phyloP scores from a whole-genome alignment of 2,888 invertebrate species.

The Aspidapion aeneum region DNA sequence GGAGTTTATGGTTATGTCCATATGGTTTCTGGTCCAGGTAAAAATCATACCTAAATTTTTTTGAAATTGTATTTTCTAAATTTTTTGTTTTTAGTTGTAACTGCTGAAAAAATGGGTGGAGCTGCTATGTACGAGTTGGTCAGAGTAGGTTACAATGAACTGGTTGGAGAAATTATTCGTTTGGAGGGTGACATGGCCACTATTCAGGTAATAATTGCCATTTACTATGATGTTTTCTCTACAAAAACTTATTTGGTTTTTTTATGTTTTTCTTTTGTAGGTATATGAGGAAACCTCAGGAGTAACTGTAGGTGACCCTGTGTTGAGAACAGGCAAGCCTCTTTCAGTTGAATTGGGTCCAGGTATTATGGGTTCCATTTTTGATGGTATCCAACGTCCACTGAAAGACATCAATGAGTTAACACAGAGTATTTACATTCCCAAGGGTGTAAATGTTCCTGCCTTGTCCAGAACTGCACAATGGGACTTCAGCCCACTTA shows the following conservation, averaged over 20 bases:
- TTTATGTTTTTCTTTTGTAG: slow-evolving; percentile 44
- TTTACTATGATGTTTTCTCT: not conserved
- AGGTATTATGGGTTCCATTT: slow-evolving; percentile 98
- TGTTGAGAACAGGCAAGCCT: slow-evolving; percentile 97
- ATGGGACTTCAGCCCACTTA: slow-evolving; percentile 92
- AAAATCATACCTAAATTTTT: slow-evolving; percentile 30
- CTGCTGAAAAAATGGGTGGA: slow-evolving; percentile 98
- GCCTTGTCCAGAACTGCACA: slow-evolving; percentile 71
- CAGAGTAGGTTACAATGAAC: slow-evolving; percentile 94
- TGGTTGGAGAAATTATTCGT: slow-evolving; percentile 99
- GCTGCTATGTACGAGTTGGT: slow-evolving; percentile 99
- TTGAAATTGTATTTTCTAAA: not conserved
- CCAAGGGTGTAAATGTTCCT: slow-evolving; percentile 97
- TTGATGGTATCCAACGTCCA: slow-evolving; percentile 99
- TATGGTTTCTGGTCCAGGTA: slow-evolving; percentile 98
- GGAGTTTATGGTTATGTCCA: slow-evolving; percentile 90
- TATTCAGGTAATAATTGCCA: slow-evolving; percentile 77
- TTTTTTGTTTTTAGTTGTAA: slow-evolving; percentile 98
- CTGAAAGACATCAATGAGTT: slow-evolving; percentile 93
- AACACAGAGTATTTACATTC: slow-evolving; percentile 97
- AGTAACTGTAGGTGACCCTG: slow-evolving; percentile 99
- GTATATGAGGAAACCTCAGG: slow-evolving; percentile 96
- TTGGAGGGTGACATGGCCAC: slow-evolving; percentile 99
- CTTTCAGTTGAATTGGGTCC: slow-evolving; percentile 98
- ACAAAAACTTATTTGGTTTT: not conserved